Conservation (phyloP, 2,888 invertebrate genomes). For the Auanema freiburgensis region DNA sequence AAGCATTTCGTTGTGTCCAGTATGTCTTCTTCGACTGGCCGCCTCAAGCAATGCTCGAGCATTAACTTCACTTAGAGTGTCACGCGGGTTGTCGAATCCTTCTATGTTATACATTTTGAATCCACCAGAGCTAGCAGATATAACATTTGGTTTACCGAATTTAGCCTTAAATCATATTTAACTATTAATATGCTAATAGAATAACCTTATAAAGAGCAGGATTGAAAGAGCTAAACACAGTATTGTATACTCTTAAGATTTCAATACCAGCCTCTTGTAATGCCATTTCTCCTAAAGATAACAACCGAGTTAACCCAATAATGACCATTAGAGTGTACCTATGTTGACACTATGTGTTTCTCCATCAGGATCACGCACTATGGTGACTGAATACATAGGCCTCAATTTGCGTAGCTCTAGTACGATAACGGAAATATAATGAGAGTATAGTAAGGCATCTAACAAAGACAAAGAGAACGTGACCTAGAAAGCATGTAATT, state of each 20-base stretch:
- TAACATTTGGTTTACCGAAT: conserved; percentile 29
- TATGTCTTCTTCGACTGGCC: conserved; percentile 81
- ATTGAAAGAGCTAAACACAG: conserved; percentile 93
- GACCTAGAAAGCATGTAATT: conserved; percentile 72
- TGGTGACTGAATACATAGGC: conserved; percentile 75
- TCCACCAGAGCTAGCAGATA: conserved; percentile 50
- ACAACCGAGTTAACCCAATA: conserved; percentile 4
- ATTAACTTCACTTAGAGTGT: conserved; percentile 68
- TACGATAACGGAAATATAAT: conserved; percentile 76
- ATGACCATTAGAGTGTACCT: conserved; percentile 43
- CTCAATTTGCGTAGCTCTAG: conserved; percentile 90
- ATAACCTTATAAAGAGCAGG: conserved; percentile 79
- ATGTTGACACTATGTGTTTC: conserved; percentile 84
- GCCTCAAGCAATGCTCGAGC: conserved; percentile 76
- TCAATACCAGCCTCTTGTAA: conserved; percentile 93
- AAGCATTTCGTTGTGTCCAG: conserved; percentile 83
- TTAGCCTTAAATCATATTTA: conserved; percentile 19
- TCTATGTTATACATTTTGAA: conserved; percentile 98
- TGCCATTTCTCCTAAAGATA: conserved; percentile 71
- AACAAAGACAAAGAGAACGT: conserved; percentile 88
- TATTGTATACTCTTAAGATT: conserved; percentile 90
- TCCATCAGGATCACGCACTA: conserved; percentile 93
- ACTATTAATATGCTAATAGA: not conserved
- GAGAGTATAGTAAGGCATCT: conserved; percentile 76
- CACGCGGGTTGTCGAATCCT: conserved; percentile 66